A percentile compares a stretch with the other conserved stretches of the same genome.
These are phyloP conservation scores for Oxygymnocypris stewartii DNA, from an alignment of 2,113 vertebrate species.

Conservation along the genomic window DNA sequence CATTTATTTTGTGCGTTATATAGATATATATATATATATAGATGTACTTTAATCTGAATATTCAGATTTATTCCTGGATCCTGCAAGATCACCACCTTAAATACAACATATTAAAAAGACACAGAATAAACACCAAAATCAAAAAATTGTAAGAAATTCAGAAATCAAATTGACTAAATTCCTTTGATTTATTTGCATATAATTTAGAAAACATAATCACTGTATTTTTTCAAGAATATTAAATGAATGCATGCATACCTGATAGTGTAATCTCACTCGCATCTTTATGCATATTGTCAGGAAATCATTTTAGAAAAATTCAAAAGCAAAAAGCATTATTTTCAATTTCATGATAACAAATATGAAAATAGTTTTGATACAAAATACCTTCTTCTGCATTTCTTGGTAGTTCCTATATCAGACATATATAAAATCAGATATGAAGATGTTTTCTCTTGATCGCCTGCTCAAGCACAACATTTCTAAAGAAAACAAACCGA, in stretches of 20 bases:
- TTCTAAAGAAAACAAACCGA: neutral
- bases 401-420: conserved; percentile 2
- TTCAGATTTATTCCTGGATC: neutral
- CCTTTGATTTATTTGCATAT: conserved; percentile 17
- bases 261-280: conserved; percentile 10
- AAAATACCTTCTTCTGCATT: conserved; percentile 78
- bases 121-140: neutral
- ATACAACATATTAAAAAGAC: neutral
- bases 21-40: too few relatives aligned
- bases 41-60: neutral
- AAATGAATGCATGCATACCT: conserved; percentile 22
- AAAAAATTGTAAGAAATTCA: neutral
- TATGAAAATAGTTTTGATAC: conserved; percentile 68
- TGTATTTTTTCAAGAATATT: conserved; percentile 6
- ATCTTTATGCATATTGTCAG: conserved; percentile 21
- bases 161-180: neutral
- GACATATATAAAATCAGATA: conserved; percentile 8
- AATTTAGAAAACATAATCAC: neutral
- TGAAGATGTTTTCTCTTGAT: neutral
- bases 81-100: neutral
- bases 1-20: too few relatives aligned
- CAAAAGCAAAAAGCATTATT: conserved; percentile 16
- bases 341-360: neutral
- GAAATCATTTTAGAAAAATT: conserved; percentile 9
- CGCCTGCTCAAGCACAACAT: conserved; percentile 1